These are phyloP conservation scores for Luperina testacea DNA, from an alignment of 2,888 invertebrate genomes.

Conservation along the genomic window DNA sequence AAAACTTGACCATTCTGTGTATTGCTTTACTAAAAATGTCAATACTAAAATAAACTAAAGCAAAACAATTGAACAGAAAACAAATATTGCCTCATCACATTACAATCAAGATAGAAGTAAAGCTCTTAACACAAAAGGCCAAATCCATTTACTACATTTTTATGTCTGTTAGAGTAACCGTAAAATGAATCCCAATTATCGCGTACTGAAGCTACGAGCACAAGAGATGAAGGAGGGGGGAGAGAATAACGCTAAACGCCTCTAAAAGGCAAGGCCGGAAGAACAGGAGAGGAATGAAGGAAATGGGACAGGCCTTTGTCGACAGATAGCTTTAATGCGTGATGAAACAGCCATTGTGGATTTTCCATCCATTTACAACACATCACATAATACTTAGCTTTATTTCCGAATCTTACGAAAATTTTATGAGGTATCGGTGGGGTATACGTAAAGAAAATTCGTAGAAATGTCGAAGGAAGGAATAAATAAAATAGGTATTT, in stretches of 20 bases:
- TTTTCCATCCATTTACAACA: slow-evolving; percentile 24
- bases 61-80: neutral
- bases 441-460: neutral
- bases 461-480: slow-evolving; percentile 9
- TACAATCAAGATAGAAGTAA: neutral
- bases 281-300: slow-evolving; percentile 47
- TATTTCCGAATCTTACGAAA: slow-evolving; percentile 7
- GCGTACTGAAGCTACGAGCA: slow-evolving; percentile 15
- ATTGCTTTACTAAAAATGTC: neutral
- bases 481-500: slow-evolving; percentile 20
- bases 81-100: neutral
- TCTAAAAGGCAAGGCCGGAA: slow-evolving; percentile 51
- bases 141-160: slow-evolving; percentile 14
- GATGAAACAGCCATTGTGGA: slow-evolving; percentile 18
- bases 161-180: slow-evolving; percentile 34
- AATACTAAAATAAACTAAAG: neutral
- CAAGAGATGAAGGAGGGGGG: slow-evolving; percentile 1
- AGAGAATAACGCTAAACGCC: slow-evolving; percentile 28
- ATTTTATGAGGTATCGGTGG: slow-evolving; percentile 11
- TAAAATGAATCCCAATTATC: slow-evolving; percentile 53
- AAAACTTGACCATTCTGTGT: neutral
- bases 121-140: neutral
- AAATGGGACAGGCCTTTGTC: slow-evolving; percentile 53
- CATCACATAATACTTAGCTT: neutral
- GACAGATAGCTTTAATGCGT: slow-evolving; percentile 42